phyloP scores from a whole-genome alignment of 1,140 invertebrate species.

The Pseudobourletiella spinata region DNA sequence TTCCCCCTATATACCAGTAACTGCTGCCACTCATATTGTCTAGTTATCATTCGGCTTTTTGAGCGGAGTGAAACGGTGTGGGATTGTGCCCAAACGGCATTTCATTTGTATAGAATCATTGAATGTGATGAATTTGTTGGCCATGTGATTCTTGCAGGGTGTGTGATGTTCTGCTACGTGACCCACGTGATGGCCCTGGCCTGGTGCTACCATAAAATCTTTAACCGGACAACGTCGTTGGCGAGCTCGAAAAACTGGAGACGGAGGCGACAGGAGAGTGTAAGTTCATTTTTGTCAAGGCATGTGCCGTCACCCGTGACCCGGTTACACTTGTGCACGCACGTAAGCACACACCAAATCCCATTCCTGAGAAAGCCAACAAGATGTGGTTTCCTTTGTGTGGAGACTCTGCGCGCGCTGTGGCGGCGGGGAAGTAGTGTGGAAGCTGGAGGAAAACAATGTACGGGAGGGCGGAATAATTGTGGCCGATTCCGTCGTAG shows the following conservation, averaged over 20 bases:
- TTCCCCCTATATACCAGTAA: too few relatives aligned
- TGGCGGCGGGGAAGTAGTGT: too few relatives aligned
- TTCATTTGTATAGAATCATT: not conserved
- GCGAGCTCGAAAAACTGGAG: not conserved
- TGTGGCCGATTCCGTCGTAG: too few relatives aligned
- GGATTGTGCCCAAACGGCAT: too few relatives aligned
- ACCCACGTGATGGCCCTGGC: conserved; percentile 5
- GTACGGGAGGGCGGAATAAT: too few relatives aligned
- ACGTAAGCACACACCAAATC: not conserved
- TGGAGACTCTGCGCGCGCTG: too few relatives aligned
- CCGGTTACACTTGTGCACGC: not conserved
- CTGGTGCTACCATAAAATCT: conserved; percentile 16
- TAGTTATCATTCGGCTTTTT: too few relatives aligned
- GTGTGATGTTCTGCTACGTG: conserved; percentile 12
- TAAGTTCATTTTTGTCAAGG: not conserved
- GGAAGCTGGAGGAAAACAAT: too few relatives aligned
- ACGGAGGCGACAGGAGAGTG: not conserved
- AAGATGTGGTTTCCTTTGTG: too few relatives aligned
- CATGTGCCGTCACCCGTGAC: not conserved
- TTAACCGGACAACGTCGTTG: not conserved
- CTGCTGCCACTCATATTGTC: too few relatives aligned
- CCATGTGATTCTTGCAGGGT: conserved; percentile 3
- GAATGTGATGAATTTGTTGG: not conserved
- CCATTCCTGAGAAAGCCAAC: too few relatives aligned
- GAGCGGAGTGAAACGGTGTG: too few relatives aligned